phyloP scores from a whole-genome alignment of 2,888 invertebrate genomes.

The Latrodectus elegans region DNA sequence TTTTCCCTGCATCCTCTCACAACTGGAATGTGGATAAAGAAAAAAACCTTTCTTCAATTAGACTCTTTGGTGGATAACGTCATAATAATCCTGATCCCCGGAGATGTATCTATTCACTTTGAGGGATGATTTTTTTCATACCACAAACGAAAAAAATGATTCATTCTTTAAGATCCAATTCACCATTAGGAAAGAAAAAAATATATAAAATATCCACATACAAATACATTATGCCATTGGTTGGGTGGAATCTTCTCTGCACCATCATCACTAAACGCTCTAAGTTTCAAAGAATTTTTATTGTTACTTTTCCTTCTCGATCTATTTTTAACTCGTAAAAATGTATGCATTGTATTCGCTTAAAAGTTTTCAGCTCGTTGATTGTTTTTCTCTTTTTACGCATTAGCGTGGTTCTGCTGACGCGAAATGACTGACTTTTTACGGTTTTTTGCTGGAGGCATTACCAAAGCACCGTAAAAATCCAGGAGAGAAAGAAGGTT shows the following conservation, averaged over 20 bases:
- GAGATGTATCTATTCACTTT: slow-evolving; percentile 48
- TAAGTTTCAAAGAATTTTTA: slow-evolving; percentile 16
- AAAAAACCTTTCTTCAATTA: slow-evolving; percentile 52
- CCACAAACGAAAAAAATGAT: slow-evolving; percentile 18
- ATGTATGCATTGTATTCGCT: slow-evolving; percentile 26
- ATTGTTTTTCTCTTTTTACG: slow-evolving; percentile 29
- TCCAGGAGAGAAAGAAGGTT: not conserved
- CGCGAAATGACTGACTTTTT: not conserved
- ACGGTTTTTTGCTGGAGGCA: slow-evolving; percentile 1
- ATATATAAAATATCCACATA: not conserved
- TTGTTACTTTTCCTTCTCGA: slow-evolving; percentile 36
- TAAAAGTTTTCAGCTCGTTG: slow-evolving; percentile 36
- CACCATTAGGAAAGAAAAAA: slow-evolving; percentile 39
- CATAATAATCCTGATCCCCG: slow-evolving; percentile 48
- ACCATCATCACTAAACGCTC: slow-evolving; percentile 21
- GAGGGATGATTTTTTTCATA: slow-evolving; percentile 10
- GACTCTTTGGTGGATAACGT: slow-evolving; percentile 38
- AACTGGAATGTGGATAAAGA: slow-evolving; percentile 9
- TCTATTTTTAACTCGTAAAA: slow-evolving; percentile 53
- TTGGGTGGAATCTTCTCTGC: slow-evolving; percentile 8
- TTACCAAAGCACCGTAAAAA: slow-evolving; percentile 12
- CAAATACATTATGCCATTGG: slow-evolving; percentile 38
- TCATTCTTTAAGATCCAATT: slow-evolving; percentile 14
- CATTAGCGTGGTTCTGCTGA: slow-evolving; percentile 7
- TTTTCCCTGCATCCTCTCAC: slow-evolving; percentile 19